Conservation (phyloP, 2,888 invertebrate genomes). For the Nomada goodeniana region DNA sequence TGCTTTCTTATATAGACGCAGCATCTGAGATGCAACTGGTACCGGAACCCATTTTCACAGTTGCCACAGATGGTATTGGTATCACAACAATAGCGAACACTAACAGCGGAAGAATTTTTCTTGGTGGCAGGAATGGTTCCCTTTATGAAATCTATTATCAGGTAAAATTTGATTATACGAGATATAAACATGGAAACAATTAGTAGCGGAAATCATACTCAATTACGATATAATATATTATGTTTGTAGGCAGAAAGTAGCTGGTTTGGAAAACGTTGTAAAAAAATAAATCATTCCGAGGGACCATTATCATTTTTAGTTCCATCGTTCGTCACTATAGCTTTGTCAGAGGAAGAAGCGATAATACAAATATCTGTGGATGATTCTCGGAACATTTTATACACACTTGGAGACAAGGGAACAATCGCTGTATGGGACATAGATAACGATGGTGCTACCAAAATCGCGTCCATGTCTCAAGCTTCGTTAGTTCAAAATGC, state of each 20-base stretch:
- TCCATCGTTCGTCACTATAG: conserved; percentile 94
- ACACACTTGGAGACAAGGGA: conserved; percentile 95
- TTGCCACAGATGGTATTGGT: conserved; percentile 95
- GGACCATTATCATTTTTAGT: conserved; percentile 94
- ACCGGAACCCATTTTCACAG: conserved; percentile 96
- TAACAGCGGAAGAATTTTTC: conserved; percentile 94
- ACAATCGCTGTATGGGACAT: conserved; percentile 95
- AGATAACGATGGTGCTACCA: conserved; percentile 90
- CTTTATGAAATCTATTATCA: conserved; percentile 98
- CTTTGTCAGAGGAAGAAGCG: conserved; percentile 94
- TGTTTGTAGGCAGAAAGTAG: conserved; percentile 90
- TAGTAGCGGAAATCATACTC: not conserved
- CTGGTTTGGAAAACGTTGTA: conserved; percentile 98
- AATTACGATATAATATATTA: conserved; percentile 8
- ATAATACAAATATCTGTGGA: conserved; percentile 95
- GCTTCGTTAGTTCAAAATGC: conserved; percentile 91
- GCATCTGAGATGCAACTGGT: conserved; percentile 94
- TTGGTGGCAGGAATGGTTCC: conserved; percentile 97
- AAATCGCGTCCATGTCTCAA: conserved; percentile 91
- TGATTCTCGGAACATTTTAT: conserved; percentile 94
- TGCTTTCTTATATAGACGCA: conserved; percentile 78
- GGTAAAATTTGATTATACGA: conserved; percentile 84
- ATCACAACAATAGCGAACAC: conserved; percentile 94
- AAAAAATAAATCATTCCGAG: conserved; percentile 97
- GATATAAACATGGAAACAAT: conserved; percentile 1